phyloP scores from a whole-genome alignment of 2,888 invertebrate species.

The Zhuqinia jingwanae region DNA sequence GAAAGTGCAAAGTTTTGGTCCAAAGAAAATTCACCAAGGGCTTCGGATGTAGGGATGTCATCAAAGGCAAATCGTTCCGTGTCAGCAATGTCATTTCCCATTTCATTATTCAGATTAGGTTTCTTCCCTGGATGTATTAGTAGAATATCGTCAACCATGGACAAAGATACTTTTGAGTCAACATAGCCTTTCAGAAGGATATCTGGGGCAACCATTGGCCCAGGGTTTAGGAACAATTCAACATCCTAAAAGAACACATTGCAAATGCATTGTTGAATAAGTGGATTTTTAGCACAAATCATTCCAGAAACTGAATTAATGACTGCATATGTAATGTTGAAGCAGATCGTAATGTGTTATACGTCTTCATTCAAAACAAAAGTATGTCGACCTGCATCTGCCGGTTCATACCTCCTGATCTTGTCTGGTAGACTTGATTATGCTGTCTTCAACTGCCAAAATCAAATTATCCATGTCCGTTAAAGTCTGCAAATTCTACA shows the following conservation, averaged over 20 bases:
- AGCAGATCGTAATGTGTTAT: no score
- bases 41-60: no score
- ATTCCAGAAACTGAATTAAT: background rate
- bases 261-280: no score
- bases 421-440: constrained; percentile 52
- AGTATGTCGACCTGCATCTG: no score
- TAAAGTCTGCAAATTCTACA: background rate
- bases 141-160: constrained; percentile 24
- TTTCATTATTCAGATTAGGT: background rate
- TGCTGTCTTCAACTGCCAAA: constrained; percentile 14
- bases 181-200: constrained; percentile 76
- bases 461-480: background rate
- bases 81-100: background rate
- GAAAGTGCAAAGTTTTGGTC: no score
- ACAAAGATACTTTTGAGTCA: constrained; percentile 71
- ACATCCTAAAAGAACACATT: constrained; percentile 68
- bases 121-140: background rate
- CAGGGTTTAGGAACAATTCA: constrained; percentile 74
- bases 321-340: background rate
- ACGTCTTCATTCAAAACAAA: no score
- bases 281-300: background rate
- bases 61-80: no score
- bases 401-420: constrained; percentile 58
- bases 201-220: constrained; percentile 77
- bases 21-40: no score